These are phyloP conservation scores for Thamnophis elegans DNA, from an alignment of 2,797 vertebrate species.

Conservation along the genomic window DNA sequence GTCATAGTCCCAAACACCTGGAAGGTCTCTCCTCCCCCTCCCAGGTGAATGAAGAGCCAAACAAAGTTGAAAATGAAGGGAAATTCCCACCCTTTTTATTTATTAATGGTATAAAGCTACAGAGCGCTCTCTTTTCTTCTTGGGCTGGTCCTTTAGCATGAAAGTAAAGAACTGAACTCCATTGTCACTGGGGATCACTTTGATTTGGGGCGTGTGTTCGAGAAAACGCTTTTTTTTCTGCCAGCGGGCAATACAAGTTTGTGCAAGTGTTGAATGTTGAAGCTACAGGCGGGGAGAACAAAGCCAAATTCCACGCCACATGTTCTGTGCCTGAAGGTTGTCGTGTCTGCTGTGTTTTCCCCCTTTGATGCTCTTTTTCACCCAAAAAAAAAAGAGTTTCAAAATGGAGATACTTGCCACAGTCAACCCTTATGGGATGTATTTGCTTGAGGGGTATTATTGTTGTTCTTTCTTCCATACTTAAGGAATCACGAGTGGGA, in stretches of 20 bases:
- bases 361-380: constrained; percentile 53
- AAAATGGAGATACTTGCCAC: constrained; percentile 39
- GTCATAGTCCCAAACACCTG: background rate
- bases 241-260: constrained; percentile 49
- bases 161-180: constrained; percentile 28
- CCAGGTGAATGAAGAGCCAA: background rate
- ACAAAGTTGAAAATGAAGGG: background rate
- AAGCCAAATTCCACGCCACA: constrained; percentile 25
- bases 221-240: background rate
- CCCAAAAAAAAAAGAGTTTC: constrained; percentile 14
- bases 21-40: background rate
- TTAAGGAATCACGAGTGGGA: background rate
- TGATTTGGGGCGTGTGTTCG: constrained; percentile 50
- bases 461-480: background rate
- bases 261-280: constrained; percentile 48
- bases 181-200: constrained; percentile 39
- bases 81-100: background rate
- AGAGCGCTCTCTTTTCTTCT: background rate
- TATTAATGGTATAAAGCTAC: background rate
- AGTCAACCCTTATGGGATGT: background rate
- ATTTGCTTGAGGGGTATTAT: background rate
- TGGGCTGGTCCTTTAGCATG: background rate
- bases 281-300: constrained; percentile 51
- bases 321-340: constrained; percentile 34
- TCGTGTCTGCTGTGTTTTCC: constrained; percentile 4